Evolutionary conservation across 1,140 invertebrate species (phyloP).

Genomic region (Parapsyche elsis): DNA sequence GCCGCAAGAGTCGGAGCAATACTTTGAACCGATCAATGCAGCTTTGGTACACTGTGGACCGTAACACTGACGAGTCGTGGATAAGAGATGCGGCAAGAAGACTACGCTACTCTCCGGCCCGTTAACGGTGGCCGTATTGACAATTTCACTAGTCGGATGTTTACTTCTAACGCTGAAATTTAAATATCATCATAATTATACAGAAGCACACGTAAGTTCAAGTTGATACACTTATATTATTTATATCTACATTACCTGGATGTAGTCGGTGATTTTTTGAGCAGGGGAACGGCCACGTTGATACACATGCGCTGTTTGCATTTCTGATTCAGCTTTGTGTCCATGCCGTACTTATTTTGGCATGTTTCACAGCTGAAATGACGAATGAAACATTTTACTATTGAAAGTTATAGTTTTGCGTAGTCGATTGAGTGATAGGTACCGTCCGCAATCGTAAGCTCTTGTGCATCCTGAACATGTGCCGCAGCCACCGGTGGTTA

Average conservation of each 20-base stretch:
- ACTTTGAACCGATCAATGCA: slow-evolving; percentile 88
- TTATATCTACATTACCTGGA: slow-evolving; percentile 49
- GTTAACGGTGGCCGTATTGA: neutral
- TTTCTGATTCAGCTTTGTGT: slow-evolving; percentile 75
- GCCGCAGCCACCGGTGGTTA: slow-evolving; percentile 75
- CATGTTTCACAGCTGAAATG: slow-evolving; percentile 80
- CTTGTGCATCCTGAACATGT: slow-evolving; percentile 85
- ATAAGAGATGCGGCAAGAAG: slow-evolving; percentile 63
- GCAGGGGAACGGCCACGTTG: slow-evolving; percentile 57
- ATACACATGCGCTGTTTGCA: slow-evolving; percentile 73
- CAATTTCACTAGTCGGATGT: slow-evolving; percentile 41
- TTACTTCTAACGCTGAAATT: slow-evolving; percentile 47
- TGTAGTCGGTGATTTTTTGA: slow-evolving; percentile 53
- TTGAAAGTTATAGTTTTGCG: neutral
- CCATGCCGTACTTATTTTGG: slow-evolving; percentile 79
- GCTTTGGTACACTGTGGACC: slow-evolving; percentile 87
- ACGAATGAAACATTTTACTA: slow-evolving; percentile 7
- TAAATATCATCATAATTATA: no score
- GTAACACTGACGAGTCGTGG: slow-evolving; percentile 82
- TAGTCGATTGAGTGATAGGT: slow-evolving; percentile 2
- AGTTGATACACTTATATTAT: no score
- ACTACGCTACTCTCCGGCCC: slow-evolving; percentile 46
- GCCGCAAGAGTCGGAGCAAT: slow-evolving; percentile 95
- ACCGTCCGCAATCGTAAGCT: slow-evolving; percentile 84
- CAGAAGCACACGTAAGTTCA: no score